Base-by-base conservation (phyloP, 2,888 invertebrate species). In the Drosophila engyochracea region DNA sequence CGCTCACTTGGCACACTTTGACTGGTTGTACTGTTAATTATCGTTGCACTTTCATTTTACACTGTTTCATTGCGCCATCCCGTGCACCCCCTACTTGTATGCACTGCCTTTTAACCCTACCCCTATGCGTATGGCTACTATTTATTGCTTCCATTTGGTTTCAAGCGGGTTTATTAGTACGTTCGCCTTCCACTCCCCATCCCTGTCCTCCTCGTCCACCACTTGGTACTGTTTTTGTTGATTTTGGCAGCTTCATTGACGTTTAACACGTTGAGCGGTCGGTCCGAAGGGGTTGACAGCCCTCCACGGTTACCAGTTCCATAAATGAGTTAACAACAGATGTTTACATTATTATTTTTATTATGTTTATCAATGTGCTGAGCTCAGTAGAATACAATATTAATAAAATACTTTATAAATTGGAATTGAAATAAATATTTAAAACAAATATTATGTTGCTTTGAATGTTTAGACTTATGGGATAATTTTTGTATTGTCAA, bases 241-340 rank as follows among this genome's bases (percentile, higher is more conserved):
- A 84, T 89, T 90, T 89, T 89, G 71, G 78, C 90, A 89, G 83
- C 75, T 85, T 85, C 86, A 90, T 85, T 90, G 89, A 88, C 87
- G 71, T 89, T 90, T 88, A 90, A 89, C 90, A 89, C 90, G 76
- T 87, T 79, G 67, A 61, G 47, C 51, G 12, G n/a, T 35, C 49
- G 37, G n/a, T 12, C 53, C 28, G 51, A 64, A 71, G 72, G 77
- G 81, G 55, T 77, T 64, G 63, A 41, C 68, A 62, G 59, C 39
- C 55, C 67, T 72, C 16, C 12, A 53, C 64, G 47, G 58, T 70
- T 53, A 55, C 51, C n/a, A 25, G 61, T 74, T 73, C 41, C 70
- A 74, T 62, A 76, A 74, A 75, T 74, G 75, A 73, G 74, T 71
- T 74, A 79, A 70, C 69, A 90, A 79, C 89, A 88, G 83, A 88